A percentile compares a stretch with the other conserved stretches of the same genome.
Conservation (phyloP, 2,113 vertebrate species). For the Plecturocebus donacophilus region DNA sequence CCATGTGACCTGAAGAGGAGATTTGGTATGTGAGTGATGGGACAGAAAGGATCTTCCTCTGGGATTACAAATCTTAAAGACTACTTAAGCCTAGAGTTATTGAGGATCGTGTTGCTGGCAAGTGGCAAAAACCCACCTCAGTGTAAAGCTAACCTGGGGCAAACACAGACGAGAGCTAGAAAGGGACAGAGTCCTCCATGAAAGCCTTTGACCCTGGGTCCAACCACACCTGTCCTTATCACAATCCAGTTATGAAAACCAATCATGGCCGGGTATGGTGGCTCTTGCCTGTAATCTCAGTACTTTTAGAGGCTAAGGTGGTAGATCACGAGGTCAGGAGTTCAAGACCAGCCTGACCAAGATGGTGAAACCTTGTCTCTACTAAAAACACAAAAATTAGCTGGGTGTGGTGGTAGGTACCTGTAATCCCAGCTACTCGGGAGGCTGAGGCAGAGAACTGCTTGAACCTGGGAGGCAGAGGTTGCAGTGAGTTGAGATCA, state of each 20-base stretch:
- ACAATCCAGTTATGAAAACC: neutral
- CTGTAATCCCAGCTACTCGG: no score
- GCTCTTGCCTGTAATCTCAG: no score
- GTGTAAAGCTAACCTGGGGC: neutral
- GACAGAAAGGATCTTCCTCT: neutral
- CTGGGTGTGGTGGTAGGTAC: no score
- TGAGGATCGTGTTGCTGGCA: neutral
- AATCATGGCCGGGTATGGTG: neutral
- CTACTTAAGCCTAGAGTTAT: neutral
- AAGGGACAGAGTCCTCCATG: neutral
- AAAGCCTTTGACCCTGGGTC: neutral
- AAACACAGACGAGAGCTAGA: neutral
- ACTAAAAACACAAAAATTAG: no score
- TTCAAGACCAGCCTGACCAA: no score
- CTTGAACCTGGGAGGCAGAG: no score
- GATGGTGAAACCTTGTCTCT: no score
- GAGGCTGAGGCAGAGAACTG: no score
- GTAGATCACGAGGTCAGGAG: no score
- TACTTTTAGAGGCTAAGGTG: no score
- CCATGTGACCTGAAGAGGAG: neutral
- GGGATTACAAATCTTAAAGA: neutral
- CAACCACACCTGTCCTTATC: neutral
- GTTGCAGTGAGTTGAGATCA: no score
- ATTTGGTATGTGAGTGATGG: neutral
- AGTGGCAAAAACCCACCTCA: neutral